Conservation (phyloP, 1,140 invertebrate species). For the Atta cephalotes region DNA sequence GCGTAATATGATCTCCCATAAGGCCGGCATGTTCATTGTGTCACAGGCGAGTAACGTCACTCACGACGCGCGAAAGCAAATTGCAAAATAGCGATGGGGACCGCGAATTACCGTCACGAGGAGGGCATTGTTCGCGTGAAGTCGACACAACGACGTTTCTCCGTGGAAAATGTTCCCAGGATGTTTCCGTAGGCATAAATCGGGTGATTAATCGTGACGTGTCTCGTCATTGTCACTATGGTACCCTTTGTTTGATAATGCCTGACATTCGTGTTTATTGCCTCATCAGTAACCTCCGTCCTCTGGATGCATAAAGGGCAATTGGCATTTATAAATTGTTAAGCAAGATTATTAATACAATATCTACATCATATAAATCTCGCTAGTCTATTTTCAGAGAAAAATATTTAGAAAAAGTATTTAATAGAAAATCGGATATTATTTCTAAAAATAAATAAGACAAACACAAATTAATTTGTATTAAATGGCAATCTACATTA, state of each 20-base stretch:
- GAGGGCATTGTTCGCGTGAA: conserved; percentile 50
- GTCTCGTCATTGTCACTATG: conserved; percentile 38
- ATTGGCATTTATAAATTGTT: conserved; percentile 33
- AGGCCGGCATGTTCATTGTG: conserved; percentile 41
- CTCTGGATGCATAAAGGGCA: not conserved
- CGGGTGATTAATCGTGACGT: conserved; percentile 32
- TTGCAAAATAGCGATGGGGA: conserved; percentile 66
- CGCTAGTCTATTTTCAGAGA: not conserved
- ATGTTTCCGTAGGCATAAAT: conserved; percentile 40
- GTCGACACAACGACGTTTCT: conserved; percentile 20
- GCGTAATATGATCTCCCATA: conserved; percentile 37
- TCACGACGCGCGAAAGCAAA: conserved; percentile 42
- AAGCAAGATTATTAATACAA: not conserved
- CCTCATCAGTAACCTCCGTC: not conserved
- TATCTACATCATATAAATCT: conserved; percentile 3
- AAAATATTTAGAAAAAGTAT: not conserved
- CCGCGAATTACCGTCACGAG: conserved; percentile 56
- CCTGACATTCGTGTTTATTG: conserved; percentile 25
- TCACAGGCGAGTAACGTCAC: conserved; percentile 53
- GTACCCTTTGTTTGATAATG: conserved; percentile 55
- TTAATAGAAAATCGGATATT: not conserved
- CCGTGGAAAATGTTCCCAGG: conserved; percentile 64
- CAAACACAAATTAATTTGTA: not conserved
- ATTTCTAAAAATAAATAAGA: not conserved
- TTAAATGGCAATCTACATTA: not conserved